Conservation (phyloP, 2,113 vertebrate genomes). For the Gavia stellata region DNA sequence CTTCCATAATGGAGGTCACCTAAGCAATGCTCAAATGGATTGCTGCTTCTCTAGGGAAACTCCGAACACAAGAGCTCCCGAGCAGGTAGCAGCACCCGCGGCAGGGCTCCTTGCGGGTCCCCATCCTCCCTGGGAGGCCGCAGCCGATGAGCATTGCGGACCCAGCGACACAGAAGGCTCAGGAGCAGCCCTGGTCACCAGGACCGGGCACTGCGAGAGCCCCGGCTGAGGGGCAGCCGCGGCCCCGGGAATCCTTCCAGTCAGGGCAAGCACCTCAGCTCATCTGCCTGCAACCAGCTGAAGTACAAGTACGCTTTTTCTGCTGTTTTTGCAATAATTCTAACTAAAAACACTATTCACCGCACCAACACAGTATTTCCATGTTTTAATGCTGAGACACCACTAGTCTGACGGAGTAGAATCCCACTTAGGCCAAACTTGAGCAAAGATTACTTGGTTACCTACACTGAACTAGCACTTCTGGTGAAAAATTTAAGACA, state of each 20-base stretch:
- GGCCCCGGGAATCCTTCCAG: not conserved
- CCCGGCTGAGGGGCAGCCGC: rapidly evolving
- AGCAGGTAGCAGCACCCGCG: rapidly evolving
- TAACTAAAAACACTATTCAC: not conserved
- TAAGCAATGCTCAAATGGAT: not conserved
- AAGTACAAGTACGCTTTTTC: not conserved
- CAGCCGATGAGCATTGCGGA: not conserved
- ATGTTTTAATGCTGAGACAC: not conserved
- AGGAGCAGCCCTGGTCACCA: not conserved
- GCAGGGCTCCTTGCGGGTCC: not conserved
- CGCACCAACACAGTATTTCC: not conserved
- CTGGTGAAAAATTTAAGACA: too few species aligned
- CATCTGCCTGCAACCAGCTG: not conserved
- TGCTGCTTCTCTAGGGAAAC: not conserved
- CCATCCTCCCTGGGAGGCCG: not conserved
- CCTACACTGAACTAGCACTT: not conserved
- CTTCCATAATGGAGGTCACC: not conserved
- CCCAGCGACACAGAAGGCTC: too few species aligned
- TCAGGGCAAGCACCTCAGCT: too few species aligned
- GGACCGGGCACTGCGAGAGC: not conserved
- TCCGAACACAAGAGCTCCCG: not conserved
- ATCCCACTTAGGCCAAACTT: rapidly evolving
- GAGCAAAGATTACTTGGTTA: not conserved
- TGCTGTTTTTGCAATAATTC: not conserved
- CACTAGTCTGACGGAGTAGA: rapidly evolving